Evolutionary conservation across 2,113 vertebrate species (phyloP).

Genomic region (Sorex fumeus): DNA sequence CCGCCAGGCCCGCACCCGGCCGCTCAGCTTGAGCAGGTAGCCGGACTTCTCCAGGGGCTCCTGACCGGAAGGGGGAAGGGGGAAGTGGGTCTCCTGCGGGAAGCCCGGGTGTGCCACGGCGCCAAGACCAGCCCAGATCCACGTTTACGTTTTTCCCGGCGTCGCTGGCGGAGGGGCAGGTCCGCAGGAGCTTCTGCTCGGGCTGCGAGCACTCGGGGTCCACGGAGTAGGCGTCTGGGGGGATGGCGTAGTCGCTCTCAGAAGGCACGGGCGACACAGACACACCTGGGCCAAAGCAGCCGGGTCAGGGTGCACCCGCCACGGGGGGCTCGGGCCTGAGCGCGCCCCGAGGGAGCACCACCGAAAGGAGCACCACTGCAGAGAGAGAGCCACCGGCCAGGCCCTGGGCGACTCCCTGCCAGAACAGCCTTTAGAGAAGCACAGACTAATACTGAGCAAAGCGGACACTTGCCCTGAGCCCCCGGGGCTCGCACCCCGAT

Average conservation of each 20-base stretch:
- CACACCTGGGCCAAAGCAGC: constrained; percentile 86
- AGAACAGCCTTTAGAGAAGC: too few species aligned
- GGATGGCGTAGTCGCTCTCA: constrained; percentile 98
- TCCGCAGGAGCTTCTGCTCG: constrained; percentile 97
- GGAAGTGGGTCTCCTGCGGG: not conserved
- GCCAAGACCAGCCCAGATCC: not conserved
- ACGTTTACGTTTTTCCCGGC: constrained; percentile 94
- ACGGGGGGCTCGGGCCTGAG: too few species aligned
- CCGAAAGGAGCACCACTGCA: too few species aligned
- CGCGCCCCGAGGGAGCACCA: too few species aligned
- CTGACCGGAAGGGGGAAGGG: constrained; percentile 81
- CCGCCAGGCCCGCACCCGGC: constrained; percentile 98
- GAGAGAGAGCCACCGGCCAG: too few species aligned
- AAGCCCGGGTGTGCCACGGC: too few species aligned
- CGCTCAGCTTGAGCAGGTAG: constrained; percentile 98
- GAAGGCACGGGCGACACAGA: constrained; percentile 97
- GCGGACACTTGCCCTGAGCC: too few species aligned
- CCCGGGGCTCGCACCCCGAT: not conserved
- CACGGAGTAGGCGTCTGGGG: constrained; percentile 96
- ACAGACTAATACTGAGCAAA: too few species aligned
- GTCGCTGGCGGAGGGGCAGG: constrained; percentile 93
- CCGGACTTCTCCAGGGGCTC: constrained; percentile 98
- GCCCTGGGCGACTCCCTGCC: too few species aligned
- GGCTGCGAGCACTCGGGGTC: constrained; percentile 96
- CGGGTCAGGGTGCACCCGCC: not conserved